Evolutionary conservation across 2,113 vertebrate species (phyloP).

Genomic region (Apteryx owenii): DNA sequence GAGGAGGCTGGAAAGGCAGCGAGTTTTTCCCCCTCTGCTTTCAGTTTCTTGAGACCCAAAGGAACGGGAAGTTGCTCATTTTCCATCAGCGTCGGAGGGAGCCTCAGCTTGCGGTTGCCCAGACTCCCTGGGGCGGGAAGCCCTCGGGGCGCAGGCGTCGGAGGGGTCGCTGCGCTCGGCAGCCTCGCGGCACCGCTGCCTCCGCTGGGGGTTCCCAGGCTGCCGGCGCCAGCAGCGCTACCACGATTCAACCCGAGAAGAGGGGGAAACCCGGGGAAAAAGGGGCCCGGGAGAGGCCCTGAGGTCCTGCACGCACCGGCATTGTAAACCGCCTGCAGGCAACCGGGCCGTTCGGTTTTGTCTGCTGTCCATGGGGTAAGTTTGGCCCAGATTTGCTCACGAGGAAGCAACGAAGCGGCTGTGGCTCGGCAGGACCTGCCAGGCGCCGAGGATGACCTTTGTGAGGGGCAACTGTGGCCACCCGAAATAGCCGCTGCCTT

Average conservation of each 20-base stretch:
- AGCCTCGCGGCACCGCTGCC: neutral
- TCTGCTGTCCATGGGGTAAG: neutral
- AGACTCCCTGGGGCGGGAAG: neutral
- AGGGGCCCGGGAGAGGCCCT: neutral
- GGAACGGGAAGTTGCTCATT: neutral
- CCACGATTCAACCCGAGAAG: neutral
- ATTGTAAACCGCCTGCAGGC: neutral
- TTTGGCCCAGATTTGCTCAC: neutral
- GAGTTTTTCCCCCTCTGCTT: neutral
- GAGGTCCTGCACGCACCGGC: fast-evolving
- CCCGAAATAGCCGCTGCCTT: too few species aligned
- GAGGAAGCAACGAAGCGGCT: too few species aligned
- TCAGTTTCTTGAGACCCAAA: neutral
- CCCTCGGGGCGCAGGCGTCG: neutral
- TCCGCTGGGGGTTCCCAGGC: neutral
- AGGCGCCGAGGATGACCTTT: too few species aligned
- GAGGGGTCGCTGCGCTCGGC: neutral
- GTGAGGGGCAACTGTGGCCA: too few species aligned
- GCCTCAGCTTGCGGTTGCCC: neutral
- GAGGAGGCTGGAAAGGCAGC: neutral
- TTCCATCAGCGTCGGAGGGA: neutral
- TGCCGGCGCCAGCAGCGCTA: neutral
- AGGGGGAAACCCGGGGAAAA: neutral
- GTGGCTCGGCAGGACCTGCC: too few species aligned
- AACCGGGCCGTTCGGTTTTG: neutral